phyloP scores from a whole-genome alignment of 2,113 vertebrate genomes.

The Leucoraja erinaceus region DNA sequence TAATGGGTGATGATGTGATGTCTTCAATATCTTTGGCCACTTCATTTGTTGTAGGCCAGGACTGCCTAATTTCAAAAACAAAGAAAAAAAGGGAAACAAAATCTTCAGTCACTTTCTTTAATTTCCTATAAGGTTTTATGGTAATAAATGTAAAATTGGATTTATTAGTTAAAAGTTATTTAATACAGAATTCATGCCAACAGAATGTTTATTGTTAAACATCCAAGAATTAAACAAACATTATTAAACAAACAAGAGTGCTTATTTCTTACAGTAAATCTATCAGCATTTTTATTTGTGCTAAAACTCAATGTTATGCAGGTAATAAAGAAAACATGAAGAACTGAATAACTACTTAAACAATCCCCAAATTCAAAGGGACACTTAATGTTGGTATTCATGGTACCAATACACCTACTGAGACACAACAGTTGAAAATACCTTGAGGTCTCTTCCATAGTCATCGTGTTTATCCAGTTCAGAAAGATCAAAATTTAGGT shows the following conservation, averaged over 20 bases:
- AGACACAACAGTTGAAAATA: not conserved
- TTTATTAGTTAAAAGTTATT: not conserved
- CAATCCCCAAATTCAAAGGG: not conserved
- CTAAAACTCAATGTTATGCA: not conserved
- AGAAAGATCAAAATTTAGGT: not conserved
- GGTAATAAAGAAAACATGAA: not conserved
- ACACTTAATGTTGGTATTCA: not conserved
- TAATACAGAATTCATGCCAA: not conserved
- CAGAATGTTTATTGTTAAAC: not conserved
- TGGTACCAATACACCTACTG: not conserved
- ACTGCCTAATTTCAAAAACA: conserved; percentile 66
- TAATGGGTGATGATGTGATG: conserved; percentile 80
- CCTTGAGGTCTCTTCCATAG: not conserved
- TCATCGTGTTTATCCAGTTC: not conserved
- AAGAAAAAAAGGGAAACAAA: conserved; percentile 8
- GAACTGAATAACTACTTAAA: not conserved
- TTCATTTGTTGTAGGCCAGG: conserved; percentile 87
- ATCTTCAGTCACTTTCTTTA: not conserved
- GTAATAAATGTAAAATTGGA: conserved; percentile 15
- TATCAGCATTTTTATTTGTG: conserved; percentile 2
- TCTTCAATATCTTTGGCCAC: conserved; percentile 93
- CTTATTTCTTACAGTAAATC: not conserved
- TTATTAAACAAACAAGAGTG: no score
- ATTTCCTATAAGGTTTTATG: not conserved
- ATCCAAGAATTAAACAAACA: no score